Percentiles rank a stretch among this genome's conserved stretches.
These are phyloP conservation scores for Ceratina australensis DNA, from an alignment of 1,140 invertebrate species.

Conservation along the genomic window DNA sequence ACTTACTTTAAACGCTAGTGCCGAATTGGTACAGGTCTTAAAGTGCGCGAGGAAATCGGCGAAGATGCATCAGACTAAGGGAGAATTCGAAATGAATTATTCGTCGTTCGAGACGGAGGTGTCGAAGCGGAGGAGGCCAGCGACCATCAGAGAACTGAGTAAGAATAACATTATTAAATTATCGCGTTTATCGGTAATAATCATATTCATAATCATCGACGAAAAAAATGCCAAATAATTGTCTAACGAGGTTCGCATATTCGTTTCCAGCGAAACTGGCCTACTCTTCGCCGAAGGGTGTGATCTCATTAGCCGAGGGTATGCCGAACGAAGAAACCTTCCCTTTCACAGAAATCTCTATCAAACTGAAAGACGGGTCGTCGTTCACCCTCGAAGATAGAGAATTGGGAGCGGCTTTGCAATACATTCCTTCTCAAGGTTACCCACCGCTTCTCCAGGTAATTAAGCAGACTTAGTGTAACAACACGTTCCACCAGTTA, in stretches of 20 bases:
- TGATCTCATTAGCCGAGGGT: conserved; percentile 88
- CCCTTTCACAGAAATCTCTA: conserved; percentile 84
- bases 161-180: conserved; percentile 48
- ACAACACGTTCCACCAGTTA: not conserved
- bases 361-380: conserved; percentile 83
- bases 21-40: not conserved
- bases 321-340: conserved; percentile 89
- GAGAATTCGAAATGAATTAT: conserved; percentile 71
- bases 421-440: conserved; percentile 88
- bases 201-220: too few relatives aligned
- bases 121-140: conserved; percentile 70
- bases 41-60: not conserved
- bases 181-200: not conserved
- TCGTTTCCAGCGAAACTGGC: conserved; percentile 82
- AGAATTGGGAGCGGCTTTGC: conserved; percentile 83
- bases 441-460: conserved; percentile 84
- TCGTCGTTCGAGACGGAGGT: conserved; percentile 72
- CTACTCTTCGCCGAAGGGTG: conserved; percentile 83
- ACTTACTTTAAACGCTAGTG: too few relatives aligned
- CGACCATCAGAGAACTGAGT: conserved; percentile 76
- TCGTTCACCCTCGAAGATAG: conserved; percentile 81
- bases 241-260: not conserved
- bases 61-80: conserved; percentile 34
- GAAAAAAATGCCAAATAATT: not conserved
- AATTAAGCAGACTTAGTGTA: not conserved